Evolutionary conservation across 2,797 vertebrate genomes (phyloP).

Genomic region (Pagetopsis macropterus): DNA sequence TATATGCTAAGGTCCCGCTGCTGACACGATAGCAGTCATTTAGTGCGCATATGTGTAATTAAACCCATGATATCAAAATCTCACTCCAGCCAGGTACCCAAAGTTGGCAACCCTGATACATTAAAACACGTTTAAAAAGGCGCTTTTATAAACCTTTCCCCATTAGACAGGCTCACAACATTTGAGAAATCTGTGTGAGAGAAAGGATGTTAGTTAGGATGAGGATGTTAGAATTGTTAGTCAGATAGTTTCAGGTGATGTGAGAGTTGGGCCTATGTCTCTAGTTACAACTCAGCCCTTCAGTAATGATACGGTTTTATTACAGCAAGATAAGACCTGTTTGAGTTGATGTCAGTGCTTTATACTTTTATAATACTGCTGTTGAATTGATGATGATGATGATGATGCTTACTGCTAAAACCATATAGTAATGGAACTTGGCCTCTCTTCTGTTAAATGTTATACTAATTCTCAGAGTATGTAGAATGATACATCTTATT

Average conservation of each 20-base stretch:
- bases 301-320: not conserved
- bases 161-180: not conserved
- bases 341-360: not conserved
- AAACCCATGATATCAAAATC: no score
- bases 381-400: constrained; percentile 25
- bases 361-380: constrained; percentile 1
- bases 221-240: not conserved
- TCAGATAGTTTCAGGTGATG: not conserved
- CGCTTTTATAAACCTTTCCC: not conserved
- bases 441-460: constrained; percentile 12
- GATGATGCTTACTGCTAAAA: constrained; percentile 13
- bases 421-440: constrained; percentile 25
- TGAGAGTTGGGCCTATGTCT: no score
- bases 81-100: no score
- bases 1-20: no score
- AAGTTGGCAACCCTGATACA: no score
- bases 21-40: no score
- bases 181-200: not conserved
- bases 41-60: no score
- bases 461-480: not conserved
- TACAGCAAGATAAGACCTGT: not conserved
- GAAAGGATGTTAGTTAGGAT: not conserved
- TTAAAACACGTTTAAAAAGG: not conserved
- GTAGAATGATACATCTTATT: not conserved
- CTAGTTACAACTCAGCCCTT: not conserved